These are phyloP conservation scores for Ophion costatus DNA, from an alignment of 2,888 invertebrate genomes.

Conservation along the genomic window DNA sequence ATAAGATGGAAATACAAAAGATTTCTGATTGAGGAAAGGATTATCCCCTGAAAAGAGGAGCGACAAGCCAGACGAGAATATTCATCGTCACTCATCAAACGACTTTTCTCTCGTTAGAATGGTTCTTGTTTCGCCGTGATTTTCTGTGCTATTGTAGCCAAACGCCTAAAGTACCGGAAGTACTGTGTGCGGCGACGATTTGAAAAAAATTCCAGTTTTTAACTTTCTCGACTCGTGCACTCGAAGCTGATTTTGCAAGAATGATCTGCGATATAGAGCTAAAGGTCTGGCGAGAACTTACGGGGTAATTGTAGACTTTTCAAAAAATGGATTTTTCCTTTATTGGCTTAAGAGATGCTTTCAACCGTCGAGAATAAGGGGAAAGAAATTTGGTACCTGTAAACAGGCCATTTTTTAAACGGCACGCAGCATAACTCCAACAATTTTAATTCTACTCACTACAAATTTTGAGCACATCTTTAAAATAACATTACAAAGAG, in stretches of 20 bases:
- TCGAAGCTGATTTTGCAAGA: neutral
- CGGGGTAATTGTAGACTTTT: too few relatives aligned
- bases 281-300: too few relatives aligned
- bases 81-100: slow-evolving; percentile 37
- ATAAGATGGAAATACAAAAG: slow-evolving; percentile 67
- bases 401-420: too few relatives aligned
- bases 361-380: too few relatives aligned
- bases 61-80: slow-evolving; percentile 51
- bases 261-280: neutral
- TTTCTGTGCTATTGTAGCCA: slow-evolving; percentile 12
- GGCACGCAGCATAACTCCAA: too few relatives aligned
- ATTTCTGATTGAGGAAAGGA: slow-evolving; percentile 72
- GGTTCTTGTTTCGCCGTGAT: slow-evolving; percentile 59
- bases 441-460: too few relatives aligned
- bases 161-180: slow-evolving; percentile 9
- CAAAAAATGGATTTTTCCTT: too few relatives aligned
- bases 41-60: slow-evolving; percentile 63
- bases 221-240: slow-evolving; percentile 15
- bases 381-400: too few relatives aligned
- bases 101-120: slow-evolving; percentile 61
- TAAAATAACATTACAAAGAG: too few relatives aligned
- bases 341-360: too few relatives aligned
- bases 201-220: slow-evolving; percentile 9
- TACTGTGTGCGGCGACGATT: neutral
- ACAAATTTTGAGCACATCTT: too few relatives aligned